Conservation (phyloP, 1,140 invertebrate species). For the Penaeus japonicus region DNA sequence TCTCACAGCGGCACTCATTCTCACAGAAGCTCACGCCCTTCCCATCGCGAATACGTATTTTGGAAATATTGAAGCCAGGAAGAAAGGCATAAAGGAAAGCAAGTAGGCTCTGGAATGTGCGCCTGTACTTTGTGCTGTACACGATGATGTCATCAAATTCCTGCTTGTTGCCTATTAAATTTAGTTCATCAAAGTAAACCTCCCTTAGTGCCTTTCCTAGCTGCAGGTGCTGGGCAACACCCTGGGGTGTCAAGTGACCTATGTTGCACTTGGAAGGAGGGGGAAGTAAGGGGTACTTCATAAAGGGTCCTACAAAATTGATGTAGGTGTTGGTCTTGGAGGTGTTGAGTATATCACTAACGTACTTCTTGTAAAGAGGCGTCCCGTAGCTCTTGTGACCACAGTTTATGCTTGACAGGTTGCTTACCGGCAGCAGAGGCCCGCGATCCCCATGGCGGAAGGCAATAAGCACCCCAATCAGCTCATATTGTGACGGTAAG, state of each 20-base stretch:
- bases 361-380: conserved; percentile 60
- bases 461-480: conserved; percentile 81
- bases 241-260: conserved; percentile 77
- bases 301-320: conserved; percentile 80
- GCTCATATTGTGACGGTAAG: conserved; percentile 58
- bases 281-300: conserved; percentile 80
- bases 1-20: conserved; percentile 80
- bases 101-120: conserved; percentile 88
- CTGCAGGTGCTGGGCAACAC: conserved; percentile 78
- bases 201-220: conserved; percentile 77
- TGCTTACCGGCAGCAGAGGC: conserved; percentile 79
- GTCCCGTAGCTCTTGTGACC: conserved; percentile 63
- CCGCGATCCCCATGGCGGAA: conserved; percentile 89
- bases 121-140: conserved; percentile 82
- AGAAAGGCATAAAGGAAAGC: conserved; percentile 81
- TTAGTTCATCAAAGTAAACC: conserved; percentile 73
- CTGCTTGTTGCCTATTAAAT: conserved; percentile 66
- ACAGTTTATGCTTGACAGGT: conserved; percentile 80
- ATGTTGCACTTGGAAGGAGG: conserved; percentile 70
- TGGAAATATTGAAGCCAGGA: conserved; percentile 68
- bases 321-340: conserved; percentile 51
- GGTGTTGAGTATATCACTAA: conserved; percentile 58
- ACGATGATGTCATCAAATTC: conserved; percentile 73
- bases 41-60: conserved; percentile 72
- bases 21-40: conserved; percentile 87